Evolutionary conservation across 2,113 vertebrate genomes (phyloP).

Genomic region (Rhinolophus sinicus): DNA sequence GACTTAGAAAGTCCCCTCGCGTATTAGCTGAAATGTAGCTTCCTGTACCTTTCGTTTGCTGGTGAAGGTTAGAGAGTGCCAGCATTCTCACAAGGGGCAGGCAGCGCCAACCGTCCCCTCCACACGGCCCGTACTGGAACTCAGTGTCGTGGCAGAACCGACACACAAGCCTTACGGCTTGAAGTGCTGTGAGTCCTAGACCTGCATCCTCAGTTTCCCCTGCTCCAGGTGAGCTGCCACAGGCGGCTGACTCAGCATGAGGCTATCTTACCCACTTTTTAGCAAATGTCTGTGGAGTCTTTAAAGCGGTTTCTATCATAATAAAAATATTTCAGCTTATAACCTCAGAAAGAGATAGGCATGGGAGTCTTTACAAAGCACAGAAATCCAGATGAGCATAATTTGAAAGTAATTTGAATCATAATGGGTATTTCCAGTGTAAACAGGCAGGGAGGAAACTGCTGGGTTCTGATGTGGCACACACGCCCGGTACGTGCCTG

Average conservation of each 20-base stretch:
- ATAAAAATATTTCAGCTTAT: slow-evolving; percentile 80
- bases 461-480: neutral
- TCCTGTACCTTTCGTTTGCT: neutral
- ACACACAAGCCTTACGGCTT: no score
- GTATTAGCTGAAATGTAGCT: neutral
- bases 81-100: rapidly evolving
- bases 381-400: slow-evolving; percentile 76
- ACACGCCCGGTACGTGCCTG: neutral
- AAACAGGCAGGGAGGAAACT: slow-evolving; percentile 67
- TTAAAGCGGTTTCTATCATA: slow-evolving; percentile 66
- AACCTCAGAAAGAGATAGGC: slow-evolving; percentile 75
- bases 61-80: neutral
- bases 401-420: slow-evolving; percentile 78
- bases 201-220: neutral
- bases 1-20: neutral
- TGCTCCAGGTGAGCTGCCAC: neutral
- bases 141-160: no score
- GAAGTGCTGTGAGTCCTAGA: no score
- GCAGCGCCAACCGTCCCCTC: neutral
- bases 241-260: neutral
- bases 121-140: no score
- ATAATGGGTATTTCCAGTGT: slow-evolving; percentile 72
- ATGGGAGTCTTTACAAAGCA: slow-evolving; percentile 73
- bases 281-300: slow-evolving; percentile 62
- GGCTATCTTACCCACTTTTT: slow-evolving; percentile 39